A percentile compares a stretch with the other conserved stretches of the same genome.
These are phyloP conservation scores for Microcebus ravelobensis DNA, from an alignment of 2,113 vertebrate species.

Conservation along the genomic window DNA sequence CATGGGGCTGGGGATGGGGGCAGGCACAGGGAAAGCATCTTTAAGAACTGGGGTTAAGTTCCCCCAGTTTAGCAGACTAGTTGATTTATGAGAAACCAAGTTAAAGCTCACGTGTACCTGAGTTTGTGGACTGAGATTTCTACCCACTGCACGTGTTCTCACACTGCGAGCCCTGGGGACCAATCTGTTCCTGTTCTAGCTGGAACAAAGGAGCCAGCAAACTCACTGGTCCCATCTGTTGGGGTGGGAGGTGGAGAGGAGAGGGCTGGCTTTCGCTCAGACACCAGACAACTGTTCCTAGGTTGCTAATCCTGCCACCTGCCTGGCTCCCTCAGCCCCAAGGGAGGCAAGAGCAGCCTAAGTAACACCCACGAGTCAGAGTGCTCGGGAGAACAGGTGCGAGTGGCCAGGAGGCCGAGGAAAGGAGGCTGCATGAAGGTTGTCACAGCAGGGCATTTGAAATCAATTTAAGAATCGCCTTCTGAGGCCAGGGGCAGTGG, in stretches of 20 bases:
- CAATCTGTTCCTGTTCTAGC: not conserved
- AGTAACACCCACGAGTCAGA: not conserved
- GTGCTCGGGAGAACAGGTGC: not conserved
- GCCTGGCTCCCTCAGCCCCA: not conserved
- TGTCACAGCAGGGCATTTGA: not conserved
- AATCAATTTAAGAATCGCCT: not conserved
- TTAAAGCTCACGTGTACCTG: not conserved
- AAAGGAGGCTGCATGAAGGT: not conserved
- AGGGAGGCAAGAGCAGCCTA: not conserved
- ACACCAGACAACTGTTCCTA: not conserved
- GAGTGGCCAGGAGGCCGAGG: not conserved
- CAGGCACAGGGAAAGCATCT: not conserved
- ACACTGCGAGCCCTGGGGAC: not conserved
- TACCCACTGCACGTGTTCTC: not conserved
- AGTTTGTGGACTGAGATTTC: not conserved
- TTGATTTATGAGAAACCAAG: not conserved
- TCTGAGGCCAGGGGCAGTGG: no score
- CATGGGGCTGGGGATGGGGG: no score
- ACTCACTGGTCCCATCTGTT: slow-evolving; percentile 1
- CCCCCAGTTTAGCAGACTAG: not conserved
- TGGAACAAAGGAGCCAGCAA: not conserved
- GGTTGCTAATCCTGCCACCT: not conserved
- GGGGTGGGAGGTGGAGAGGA: not conserved
- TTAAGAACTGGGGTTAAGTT: not conserved
- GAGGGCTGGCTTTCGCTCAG: not conserved